A percentile compares a stretch with the other conserved stretches of the same genome.
phyloP scores from a whole-genome alignment of 1,140 invertebrate species.

The Neotoxoptera formosana region DNA sequence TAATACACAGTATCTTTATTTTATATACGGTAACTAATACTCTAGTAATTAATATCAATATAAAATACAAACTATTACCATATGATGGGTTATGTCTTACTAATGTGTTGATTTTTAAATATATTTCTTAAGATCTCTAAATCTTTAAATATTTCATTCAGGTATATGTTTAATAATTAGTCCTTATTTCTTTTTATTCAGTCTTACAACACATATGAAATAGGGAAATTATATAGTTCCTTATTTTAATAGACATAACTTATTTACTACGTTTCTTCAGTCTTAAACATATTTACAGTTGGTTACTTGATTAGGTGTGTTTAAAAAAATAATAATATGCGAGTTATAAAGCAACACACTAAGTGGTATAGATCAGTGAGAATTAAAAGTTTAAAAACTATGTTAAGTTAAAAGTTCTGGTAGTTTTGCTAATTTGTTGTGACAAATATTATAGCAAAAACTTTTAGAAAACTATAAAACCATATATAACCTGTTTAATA shows the following conservation, averaged over 20 bases:
- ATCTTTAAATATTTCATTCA: neutral
- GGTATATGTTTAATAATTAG: neutral
- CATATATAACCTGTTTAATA: conserved; percentile 14
- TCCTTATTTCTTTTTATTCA: neutral
- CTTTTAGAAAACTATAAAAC: neutral
- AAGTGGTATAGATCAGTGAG: neutral
- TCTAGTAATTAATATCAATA: neutral
- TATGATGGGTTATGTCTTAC: neutral
- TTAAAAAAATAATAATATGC: too few relatives aligned
- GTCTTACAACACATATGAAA: neutral
- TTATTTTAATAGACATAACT: neutral
- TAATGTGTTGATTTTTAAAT: neutral
- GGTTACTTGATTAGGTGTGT: neutral
- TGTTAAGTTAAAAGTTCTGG: neutral
- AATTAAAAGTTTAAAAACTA: neutral
- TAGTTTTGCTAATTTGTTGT: conserved; percentile 1
- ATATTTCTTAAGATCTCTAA: neutral
- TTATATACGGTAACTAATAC: neutral
- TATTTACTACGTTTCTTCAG: neutral
- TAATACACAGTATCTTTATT: neutral
- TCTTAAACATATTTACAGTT: too few relatives aligned
- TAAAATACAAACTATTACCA: neutral
- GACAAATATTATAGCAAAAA: conserved; percentile 13
- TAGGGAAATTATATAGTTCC: neutral
- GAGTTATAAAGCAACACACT: neutral